A percentile compares a stretch with the other conserved stretches of the same genome.
phyloP scores from a whole-genome alignment of 2,888 invertebrate species.

The Argyresthia goedartella region DNA sequence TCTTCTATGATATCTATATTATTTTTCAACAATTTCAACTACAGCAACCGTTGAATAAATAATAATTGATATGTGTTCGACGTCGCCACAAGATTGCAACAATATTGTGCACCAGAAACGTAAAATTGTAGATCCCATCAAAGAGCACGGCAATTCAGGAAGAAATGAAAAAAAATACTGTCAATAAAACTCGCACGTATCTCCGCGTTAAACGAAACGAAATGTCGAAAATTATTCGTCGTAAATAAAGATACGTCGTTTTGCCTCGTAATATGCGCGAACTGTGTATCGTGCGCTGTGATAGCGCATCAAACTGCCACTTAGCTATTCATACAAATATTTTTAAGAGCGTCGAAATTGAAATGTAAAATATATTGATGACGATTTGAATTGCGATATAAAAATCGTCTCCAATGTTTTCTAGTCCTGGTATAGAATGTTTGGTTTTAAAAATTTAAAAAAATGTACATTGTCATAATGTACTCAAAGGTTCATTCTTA shows the following conservation, averaged over 20 bases:
- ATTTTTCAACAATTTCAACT: too few relatives aligned
- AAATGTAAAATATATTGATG: not conserved
- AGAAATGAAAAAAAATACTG: conserved; percentile 47
- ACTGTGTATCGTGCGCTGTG: not conserved
- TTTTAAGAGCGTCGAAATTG: not conserved
- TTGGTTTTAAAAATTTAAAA: not conserved
- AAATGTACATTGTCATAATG: too few relatives aligned
- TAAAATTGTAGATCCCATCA: too few relatives aligned
- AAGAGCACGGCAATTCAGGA: conserved; percentile 32
- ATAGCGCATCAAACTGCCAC: not conserved
- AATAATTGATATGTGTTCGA: too few relatives aligned
- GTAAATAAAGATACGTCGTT: not conserved
- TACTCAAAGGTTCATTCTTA: too few relatives aligned
- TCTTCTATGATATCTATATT: too few relatives aligned
- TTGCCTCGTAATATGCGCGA: not conserved
- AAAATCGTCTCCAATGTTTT: not conserved
- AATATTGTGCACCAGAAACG: too few relatives aligned
- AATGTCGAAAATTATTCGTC: conserved; percentile 1
- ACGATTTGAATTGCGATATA: not conserved
- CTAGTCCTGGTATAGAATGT: not conserved
- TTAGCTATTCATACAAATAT: not conserved
- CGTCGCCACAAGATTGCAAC: too few relatives aligned
- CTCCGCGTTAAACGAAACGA: not conserved
- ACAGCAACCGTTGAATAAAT: too few relatives aligned
- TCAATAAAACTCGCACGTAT: conserved; percentile 35